Percentiles rank a stretch among this genome's conserved stretches.
Evolutionary conservation across 2,113 vertebrate species (phyloP).

Genomic region (Hemibagrus wyckioides): DNA sequence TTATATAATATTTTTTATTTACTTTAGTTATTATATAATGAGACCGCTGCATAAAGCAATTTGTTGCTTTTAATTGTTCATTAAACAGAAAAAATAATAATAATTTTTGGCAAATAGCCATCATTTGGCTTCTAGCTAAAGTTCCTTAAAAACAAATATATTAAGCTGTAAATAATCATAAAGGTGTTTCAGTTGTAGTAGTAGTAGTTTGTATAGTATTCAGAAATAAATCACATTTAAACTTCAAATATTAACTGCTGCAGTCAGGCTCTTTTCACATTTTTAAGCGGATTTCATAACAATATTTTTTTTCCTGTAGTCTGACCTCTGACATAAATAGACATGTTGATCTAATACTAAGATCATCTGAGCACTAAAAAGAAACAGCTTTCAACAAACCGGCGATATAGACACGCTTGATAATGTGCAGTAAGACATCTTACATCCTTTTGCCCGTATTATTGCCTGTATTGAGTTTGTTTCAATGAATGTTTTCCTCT

Average conservation of each 20-base stretch:
- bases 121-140: neutral
- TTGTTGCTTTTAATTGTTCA: no score
- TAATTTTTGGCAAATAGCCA: neutral
- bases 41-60: neutral
- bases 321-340: neutral
- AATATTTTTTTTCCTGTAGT: neutral
- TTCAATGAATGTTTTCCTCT: constrained; percentile 1
- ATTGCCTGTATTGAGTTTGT: neutral
- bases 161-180: neutral
- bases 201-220: neutral
- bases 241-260: neutral
- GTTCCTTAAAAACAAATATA: neutral
- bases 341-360: neutral
- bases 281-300: neutral
- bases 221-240: neutral
- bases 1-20: neutral
- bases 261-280: neutral
- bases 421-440: neutral
- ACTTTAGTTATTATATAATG: neutral
- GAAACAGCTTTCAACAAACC: neutral
- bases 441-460: neutral
- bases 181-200: neutral
- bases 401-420: neutral
- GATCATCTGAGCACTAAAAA: neutral
- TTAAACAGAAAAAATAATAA: neutral